Evolutionary conservation across 2,113 vertebrate species (phyloP), one percentile per base, ranked within the genome.

Genomic region (Telmatochromis sp.): DNA sequence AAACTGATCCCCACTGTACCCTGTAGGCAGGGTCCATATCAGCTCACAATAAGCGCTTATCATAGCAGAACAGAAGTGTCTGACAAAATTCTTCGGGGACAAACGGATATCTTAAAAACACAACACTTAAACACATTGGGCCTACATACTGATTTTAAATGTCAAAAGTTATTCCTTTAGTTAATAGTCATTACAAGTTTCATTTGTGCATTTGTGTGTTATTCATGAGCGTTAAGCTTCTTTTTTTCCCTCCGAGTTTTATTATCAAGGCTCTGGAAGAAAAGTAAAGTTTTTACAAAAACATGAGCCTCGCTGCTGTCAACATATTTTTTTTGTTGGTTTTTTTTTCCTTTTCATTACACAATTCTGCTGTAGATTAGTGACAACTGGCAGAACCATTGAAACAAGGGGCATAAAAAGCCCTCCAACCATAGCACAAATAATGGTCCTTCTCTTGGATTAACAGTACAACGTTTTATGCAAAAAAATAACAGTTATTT

Each of bases 31-130:
- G 19, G 55, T 90, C 83, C 86, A 57, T 93, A 93, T 92, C 91
- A 89, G 86, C 85, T 89, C 88, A 90, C 89, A 90, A 93, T 89
- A 89, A 86, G 83, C 87, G 81, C 94, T 95, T 96, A 95, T 95
- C 95, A 35, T 86, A 9, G 80, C 83, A 80, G 75, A 88, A 88
- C 93, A 94, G 91, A 91, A 91, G 91, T 86, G 85, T 87, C 88
- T 40, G 47, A 82, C 89, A 84, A 88, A 82, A 89, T 75, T 89
- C 95, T 92, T 78, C 37, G 53, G 89, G 84, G 91, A 86, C 21
- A 31, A 89, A 86, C 40, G 83, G 78, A 87, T 92, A 92, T 93
- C 92, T 90, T 31, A 86, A 85, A 83, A 86, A 85, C 51, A 93
- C 89, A 91, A 84, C 82, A 91, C 49, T 92, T 94, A 58, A 84